phyloP scores from a whole-genome alignment of 2,113 vertebrate genomes.

The Chlamydotis undulata region DNA sequence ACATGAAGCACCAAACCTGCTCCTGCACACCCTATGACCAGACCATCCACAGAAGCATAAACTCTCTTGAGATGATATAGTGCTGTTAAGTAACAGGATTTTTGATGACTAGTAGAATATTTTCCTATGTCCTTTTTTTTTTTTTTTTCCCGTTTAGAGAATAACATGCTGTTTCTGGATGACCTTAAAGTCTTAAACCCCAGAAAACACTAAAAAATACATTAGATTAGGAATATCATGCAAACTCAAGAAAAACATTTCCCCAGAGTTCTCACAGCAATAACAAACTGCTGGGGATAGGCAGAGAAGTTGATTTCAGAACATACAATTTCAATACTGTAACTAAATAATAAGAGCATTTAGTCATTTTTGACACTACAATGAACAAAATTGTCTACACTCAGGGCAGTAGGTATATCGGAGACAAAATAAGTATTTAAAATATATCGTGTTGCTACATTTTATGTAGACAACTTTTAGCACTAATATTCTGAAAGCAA shows the following conservation, averaged over 20 bases:
- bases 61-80: background rate
- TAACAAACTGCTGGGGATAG: background rate
- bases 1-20: background rate
- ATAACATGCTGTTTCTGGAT: background rate
- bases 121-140: background rate
- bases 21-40: background rate
- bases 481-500: background rate
- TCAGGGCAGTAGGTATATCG: background rate
- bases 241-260: background rate
- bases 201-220: background rate
- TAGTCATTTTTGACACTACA: background rate
- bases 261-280: background rate
- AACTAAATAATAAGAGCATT: background rate
- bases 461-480: background rate
- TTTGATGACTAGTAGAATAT: background rate
- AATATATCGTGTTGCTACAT: background rate
- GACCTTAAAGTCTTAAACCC: background rate
- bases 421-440: background rate
- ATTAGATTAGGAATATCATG: background rate
- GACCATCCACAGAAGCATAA: background rate
- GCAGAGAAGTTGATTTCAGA: background rate
- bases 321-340: background rate
- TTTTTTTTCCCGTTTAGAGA: background rate
- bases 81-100: background rate
- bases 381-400: background rate